Conservation (phyloP, 1,140 invertebrate genomes). For the Colletes latitarsis region DNA sequence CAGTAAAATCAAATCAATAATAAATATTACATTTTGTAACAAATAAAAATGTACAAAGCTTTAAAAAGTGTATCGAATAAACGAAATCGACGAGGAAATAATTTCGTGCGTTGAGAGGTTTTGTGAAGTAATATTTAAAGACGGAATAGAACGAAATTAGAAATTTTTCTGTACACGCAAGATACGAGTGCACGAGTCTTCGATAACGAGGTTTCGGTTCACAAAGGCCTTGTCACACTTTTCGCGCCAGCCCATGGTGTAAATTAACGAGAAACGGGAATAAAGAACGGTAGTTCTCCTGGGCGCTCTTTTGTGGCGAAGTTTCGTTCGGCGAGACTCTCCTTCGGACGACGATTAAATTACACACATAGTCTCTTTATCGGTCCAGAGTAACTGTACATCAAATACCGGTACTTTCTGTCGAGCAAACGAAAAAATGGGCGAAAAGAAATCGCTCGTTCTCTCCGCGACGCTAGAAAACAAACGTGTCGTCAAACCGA, state of each 20-base stretch:
- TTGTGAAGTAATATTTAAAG: no score
- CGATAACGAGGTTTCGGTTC: conserved; percentile 16
- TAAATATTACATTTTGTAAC: no score
- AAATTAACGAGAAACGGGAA: conserved; percentile 31
- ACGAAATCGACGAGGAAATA: no score
- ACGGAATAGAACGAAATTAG: not conserved
- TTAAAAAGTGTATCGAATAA: no score
- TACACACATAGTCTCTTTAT: not conserved
- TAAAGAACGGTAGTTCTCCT: conserved; percentile 14
- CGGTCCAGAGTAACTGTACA: conserved; percentile 22
- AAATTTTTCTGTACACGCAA: not conserved
- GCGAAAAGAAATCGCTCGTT: not conserved
- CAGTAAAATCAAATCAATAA: no score
- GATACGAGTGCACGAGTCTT: not conserved
- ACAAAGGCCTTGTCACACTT: conserved; percentile 28
- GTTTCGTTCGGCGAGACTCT: not conserved
- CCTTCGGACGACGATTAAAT: not conserved
- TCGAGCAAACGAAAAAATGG: not conserved
- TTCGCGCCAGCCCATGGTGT: not conserved
- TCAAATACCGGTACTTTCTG: not conserved
- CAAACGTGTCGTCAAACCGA: no score
- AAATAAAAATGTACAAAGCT: no score
- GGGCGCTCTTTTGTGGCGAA: not conserved
- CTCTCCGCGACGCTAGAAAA: no score
- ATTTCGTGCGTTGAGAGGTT: no score